These are phyloP conservation scores for Syngnathus floridae DNA, from an alignment of 2,113 vertebrate genomes.

Conservation along the genomic window DNA sequence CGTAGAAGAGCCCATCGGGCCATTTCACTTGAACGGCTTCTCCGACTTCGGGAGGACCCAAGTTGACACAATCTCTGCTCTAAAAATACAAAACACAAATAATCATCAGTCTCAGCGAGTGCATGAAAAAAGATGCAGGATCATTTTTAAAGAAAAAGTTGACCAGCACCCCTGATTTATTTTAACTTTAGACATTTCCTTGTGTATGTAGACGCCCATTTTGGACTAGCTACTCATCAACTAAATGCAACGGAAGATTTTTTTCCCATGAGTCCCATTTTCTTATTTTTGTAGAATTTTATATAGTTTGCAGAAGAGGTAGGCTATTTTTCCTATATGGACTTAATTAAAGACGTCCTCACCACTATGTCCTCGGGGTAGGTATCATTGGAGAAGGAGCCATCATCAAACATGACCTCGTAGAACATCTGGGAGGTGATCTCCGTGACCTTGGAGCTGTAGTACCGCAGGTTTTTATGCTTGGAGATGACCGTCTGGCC, in stretches of 20 bases:
- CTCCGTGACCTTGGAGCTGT: constrained; percentile 83
- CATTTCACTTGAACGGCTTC: constrained; percentile 93
- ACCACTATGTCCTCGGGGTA: constrained; percentile 97
- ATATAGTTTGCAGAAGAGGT: background rate
- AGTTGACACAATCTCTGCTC: constrained; percentile 87
- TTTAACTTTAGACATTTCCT: no score
- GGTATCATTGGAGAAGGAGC: constrained; percentile 91
- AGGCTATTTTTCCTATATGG: constrained; percentile 8
- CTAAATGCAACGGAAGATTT: background rate
- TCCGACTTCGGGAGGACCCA: constrained; percentile 87
- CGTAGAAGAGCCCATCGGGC: constrained; percentile 92
- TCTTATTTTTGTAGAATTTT: background rate
- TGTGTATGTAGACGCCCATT: background rate
- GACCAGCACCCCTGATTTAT: no score
- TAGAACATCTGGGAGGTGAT: constrained; percentile 90
- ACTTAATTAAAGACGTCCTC: constrained; percentile 59
- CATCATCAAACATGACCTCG: constrained; percentile 93
- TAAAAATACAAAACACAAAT: constrained; percentile 41
- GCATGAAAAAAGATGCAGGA: background rate
- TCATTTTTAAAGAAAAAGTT: background rate
- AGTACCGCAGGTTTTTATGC: constrained; percentile 91
- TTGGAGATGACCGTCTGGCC: constrained; percentile 93
- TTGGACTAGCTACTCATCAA: background rate
- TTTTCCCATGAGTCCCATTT: background rate
- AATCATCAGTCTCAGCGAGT: constrained; percentile 29